Conservation (phyloP, 2,797 vertebrate genomes). For the Liasis olivaceus region DNA sequence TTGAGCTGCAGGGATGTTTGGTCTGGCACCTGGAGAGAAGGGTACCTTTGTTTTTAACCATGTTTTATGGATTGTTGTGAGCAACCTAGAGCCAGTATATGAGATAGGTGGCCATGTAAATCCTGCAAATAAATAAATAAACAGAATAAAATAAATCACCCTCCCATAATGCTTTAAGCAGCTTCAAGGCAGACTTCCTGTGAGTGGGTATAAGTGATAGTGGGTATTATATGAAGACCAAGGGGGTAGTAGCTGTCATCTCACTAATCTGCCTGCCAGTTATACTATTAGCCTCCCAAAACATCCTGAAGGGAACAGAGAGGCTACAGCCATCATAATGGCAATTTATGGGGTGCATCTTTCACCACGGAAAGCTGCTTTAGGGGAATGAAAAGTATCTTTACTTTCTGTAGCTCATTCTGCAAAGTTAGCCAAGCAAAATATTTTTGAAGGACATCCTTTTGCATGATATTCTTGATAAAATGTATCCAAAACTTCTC, state of each 20-base stretch:
- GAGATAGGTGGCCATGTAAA: neutral
- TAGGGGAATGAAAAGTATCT: neutral
- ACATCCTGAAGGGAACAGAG: neutral
- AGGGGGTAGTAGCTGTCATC: neutral
- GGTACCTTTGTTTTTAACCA: neutral
- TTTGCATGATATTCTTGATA: neutral
- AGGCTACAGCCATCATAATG: neutral
- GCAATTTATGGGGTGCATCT: neutral
- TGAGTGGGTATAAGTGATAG: neutral
- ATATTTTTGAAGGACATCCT: slow-evolving; percentile 1
- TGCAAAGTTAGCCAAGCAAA: neutral
- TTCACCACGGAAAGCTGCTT: neutral
- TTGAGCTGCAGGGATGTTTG: neutral
- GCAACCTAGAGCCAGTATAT: neutral
- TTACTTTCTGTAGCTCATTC: neutral
- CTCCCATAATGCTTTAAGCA: neutral
- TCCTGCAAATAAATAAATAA: neutral
- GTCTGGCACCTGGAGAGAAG: neutral
- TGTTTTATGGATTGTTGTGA: neutral
- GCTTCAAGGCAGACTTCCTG: neutral
- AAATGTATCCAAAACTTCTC: neutral
- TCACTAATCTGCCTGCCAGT: too few species aligned
- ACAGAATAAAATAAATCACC: neutral
- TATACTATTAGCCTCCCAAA: neutral
- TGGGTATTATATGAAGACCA: neutral